Evolutionary conservation across 2,888 invertebrate species (phyloP), one percentile per base, ranked within the genome.

Genomic region (Spilarctia lutea): DNA sequence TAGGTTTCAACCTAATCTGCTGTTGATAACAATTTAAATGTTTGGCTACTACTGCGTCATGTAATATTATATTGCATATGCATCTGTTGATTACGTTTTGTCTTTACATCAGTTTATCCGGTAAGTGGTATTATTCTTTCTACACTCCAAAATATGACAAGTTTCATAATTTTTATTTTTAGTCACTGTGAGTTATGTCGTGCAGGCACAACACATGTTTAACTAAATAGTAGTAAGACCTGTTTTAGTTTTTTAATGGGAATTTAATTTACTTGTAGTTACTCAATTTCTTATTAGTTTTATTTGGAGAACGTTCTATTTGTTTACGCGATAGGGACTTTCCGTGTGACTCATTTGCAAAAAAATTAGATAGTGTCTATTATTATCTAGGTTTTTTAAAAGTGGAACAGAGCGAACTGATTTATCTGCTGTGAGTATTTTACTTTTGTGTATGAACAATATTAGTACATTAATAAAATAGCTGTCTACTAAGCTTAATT

Each of bases 141-240:
- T 80, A 82, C 80, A 76, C 42, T 52, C 63, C 63, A 73, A 79
- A 81, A 82, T 74, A 79, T 84, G 81, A 83, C 81, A 81, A 79
- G 76, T 85, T 83, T 83, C 81, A 65, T 63, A 70, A 70, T 81
- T 87, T 48, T 87, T 87, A 87, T 87, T 87, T 87, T 83, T 86
- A 86, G 87, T 81, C 72, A 75, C 77, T 76, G 81, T 45, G 71
- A 82, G 72, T 83, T n/a, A n/a, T n/a, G n/a, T n/a, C 63, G 63
- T 30, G 45, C 60, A 60, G 48, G 45, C 67, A n/a, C 33, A 1
- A 52, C 24, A 63, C 65, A 45, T 56, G 76, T 72, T 71, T 78
- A 78, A 74, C 76, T 72, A 75, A 70, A 65, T 42, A 72, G 72
- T 73, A 56, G 65, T 73, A 48, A 6, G 68, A 67, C 68, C 39